Evolutionary conservation across 2,888 invertebrate species (phyloP).

Genomic region (Eupithecia tripunctaria): DNA sequence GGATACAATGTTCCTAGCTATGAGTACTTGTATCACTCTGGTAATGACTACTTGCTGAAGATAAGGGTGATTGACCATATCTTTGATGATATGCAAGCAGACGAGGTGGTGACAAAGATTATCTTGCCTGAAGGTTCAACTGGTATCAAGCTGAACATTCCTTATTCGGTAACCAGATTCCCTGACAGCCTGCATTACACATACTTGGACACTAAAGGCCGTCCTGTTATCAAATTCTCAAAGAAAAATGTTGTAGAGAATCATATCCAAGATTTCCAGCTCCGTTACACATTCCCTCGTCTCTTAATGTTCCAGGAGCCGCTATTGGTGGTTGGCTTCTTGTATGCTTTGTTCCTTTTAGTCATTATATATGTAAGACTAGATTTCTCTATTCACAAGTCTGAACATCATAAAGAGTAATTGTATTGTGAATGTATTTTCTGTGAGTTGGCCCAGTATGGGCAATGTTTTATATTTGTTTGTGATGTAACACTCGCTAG

Average conservation of each 20-base stretch:
- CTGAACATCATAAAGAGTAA: constrained; percentile 85
- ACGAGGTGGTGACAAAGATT: constrained; percentile 93
- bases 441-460: not conserved
- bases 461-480: constrained; percentile 45
- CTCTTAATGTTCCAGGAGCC: constrained; percentile 96
- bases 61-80: constrained; percentile 98
- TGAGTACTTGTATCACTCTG: constrained; percentile 94
- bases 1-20: constrained; percentile 99
- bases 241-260: constrained; percentile 96
- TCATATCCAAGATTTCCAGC: constrained; percentile 97
- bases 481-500: constrained; percentile 56
- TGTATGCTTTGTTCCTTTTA: constrained; percentile 94
- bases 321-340: constrained; percentile 92
- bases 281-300: constrained; percentile 94
- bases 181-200: constrained; percentile 93
- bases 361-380: constrained; percentile 97
- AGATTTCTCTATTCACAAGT: constrained; percentile 96
- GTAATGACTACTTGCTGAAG: constrained; percentile 92
- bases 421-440: constrained; percentile 37
- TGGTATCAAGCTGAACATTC: constrained; percentile 91
- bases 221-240: constrained; percentile 93
- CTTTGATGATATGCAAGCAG: constrained; percentile 98
- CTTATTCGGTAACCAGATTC: constrained; percentile 90
- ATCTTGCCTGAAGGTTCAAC: constrained; percentile 97
- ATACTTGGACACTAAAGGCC: constrained; percentile 97